These are phyloP conservation scores for Nomada fucata DNA, from an alignment of 2,888 invertebrate species.

Conservation along the genomic window DNA sequence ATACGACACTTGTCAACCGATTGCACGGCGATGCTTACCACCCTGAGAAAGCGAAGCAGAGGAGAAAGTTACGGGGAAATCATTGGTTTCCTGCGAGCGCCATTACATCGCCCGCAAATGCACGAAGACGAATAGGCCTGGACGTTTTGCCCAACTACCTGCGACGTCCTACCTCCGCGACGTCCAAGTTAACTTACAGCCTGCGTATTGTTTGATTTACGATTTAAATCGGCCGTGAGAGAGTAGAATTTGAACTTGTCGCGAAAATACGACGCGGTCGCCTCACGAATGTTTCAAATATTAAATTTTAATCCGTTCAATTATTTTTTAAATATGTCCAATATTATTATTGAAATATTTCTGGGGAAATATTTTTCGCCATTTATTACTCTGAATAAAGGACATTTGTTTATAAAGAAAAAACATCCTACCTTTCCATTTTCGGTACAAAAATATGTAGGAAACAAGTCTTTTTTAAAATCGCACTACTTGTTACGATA, in stretches of 20 bases:
- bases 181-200: slow-evolving; percentile 48
- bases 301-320: no score
- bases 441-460: not conserved
- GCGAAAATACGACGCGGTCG: not conserved
- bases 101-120: slow-evolving; percentile 42
- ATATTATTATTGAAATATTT: not conserved
- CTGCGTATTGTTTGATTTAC: slow-evolving; percentile 39
- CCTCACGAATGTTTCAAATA: not conserved
- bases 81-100: slow-evolving; percentile 43
- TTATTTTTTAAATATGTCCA: not conserved
- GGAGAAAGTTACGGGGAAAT: slow-evolving; percentile 72
- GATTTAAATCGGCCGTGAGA: slow-evolving; percentile 38
- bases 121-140: slow-evolving; percentile 36
- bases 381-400: not conserved
- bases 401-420: not conserved
- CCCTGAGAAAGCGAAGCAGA: slow-evolving; percentile 70
- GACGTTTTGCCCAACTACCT: slow-evolving; percentile 6
- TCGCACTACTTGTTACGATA: not conserved
- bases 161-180: slow-evolving; percentile 45
- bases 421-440: not conserved
- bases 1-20: slow-evolving; percentile 38
- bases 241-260: not conserved
- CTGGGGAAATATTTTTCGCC: not conserved
- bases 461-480: not conserved
- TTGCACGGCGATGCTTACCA: slow-evolving; percentile 42